phyloP scores from a whole-genome alignment of 2,113 vertebrate species.

The Lota lota region DNA sequence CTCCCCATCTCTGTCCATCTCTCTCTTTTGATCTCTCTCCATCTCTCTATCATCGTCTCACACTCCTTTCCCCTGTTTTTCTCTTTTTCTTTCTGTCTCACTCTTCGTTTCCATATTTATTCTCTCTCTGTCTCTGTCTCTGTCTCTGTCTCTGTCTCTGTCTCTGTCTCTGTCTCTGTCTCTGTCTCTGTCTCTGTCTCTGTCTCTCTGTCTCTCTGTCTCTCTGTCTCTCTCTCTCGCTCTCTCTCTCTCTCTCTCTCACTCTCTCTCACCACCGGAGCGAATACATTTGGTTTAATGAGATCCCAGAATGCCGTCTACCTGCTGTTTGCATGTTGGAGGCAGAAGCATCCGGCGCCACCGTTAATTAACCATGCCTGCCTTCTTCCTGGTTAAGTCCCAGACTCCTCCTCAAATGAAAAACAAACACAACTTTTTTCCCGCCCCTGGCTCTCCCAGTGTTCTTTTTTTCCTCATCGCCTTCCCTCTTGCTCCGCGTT shows the following conservation, averaged over 20 bases:
- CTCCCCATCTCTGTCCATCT: conserved; percentile 20
- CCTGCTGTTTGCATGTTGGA: conserved; percentile 37
- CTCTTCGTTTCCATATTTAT: no score
- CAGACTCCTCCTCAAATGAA: conserved; percentile 22
- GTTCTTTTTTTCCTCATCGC: conserved; percentile 3
- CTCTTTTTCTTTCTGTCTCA: no score
- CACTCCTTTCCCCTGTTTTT: conserved; percentile 25
- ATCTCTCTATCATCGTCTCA: conserved; percentile 41
- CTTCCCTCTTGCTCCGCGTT: conserved; percentile 13
- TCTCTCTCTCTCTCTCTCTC: no score
- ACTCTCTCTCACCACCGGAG: no score
- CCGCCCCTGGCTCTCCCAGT: no score
- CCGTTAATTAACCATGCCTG: conserved; percentile 27
- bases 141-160: no score
- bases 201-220: no score
- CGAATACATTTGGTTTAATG: conserved; percentile 61
- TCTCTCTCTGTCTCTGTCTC: no score
- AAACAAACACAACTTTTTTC: conserved; percentile 8
- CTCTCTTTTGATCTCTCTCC: background rate
- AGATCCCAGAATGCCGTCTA: conserved; percentile 72
- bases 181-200: no score
- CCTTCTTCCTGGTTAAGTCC: conserved; percentile 7
- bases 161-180: no score
- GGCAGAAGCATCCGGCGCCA: conserved; percentile 39
- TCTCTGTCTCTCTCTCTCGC: no score